phyloP scores from a whole-genome alignment of 1,140 invertebrate genomes.

The Macrobrachium rosenbergii region DNA sequence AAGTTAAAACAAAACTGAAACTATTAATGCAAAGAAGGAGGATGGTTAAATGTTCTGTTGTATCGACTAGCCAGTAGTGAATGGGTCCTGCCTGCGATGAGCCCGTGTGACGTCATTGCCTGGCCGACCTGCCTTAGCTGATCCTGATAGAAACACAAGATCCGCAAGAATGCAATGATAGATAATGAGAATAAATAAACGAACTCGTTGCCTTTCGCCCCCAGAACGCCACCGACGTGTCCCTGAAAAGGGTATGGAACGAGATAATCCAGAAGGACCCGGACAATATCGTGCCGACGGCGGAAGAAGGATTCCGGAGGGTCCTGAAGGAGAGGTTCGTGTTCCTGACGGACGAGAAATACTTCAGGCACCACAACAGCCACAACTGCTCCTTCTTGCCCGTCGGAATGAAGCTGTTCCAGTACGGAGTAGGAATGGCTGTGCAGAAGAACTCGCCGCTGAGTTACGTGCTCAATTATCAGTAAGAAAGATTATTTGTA shows the following conservation, averaged over 20 bases:
- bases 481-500: not conserved
- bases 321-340: conserved; percentile 1
- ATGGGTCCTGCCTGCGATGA: too few relatives aligned
- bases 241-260: conserved; percentile 28
- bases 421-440: conserved; percentile 28
- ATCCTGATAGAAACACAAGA: not conserved
- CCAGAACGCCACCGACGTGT: conserved; percentile 32
- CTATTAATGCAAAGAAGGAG: too few relatives aligned
- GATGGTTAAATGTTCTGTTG: too few relatives aligned
- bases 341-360: conserved; percentile 33
- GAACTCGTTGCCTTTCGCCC: not conserved
- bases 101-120: too few relatives aligned
- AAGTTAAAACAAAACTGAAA: too few relatives aligned
- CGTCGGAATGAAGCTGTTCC: conserved; percentile 15
- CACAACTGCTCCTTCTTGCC: conserved; percentile 8
- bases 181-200: not conserved
- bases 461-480: not conserved
- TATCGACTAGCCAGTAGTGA: too few relatives aligned
- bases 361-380: not conserved
- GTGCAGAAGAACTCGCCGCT: conserved; percentile 18
- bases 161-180: not conserved
- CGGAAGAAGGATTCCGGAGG: conserved; percentile 12
- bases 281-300: not conserved
- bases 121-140: too few relatives aligned
- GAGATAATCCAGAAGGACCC: conserved; percentile 14